phyloP scores from a whole-genome alignment of 2,888 invertebrate species.

The Calameuta idolon region DNA sequence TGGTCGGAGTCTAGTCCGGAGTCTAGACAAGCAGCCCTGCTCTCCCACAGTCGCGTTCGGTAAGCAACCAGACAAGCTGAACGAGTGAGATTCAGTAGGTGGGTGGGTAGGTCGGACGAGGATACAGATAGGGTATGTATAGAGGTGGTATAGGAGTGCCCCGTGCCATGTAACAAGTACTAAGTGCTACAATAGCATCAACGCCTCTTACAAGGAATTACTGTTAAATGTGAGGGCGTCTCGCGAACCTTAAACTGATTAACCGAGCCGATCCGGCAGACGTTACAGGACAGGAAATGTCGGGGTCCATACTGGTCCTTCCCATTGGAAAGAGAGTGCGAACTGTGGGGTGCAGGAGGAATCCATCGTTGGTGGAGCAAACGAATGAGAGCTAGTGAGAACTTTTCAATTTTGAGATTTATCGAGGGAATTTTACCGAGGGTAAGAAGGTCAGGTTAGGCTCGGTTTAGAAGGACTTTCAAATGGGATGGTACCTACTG shows the following conservation, averaged over 20 bases:
- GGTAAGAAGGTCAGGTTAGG: not conserved
- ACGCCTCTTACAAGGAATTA: conserved; percentile 57
- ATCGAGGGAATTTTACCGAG: not conserved
- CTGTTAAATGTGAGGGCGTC: conserved; percentile 46
- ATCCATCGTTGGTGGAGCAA: not conserved
- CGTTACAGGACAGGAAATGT: not conserved
- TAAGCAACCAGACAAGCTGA: conserved; percentile 26
- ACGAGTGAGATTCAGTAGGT: not conserved
- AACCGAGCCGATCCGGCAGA: conserved; percentile 18
- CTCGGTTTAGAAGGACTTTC: not conserved
- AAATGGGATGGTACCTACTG: not conserved
- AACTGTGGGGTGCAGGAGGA: not conserved
- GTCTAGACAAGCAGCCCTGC: conserved; percentile 37
- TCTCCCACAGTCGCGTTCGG: conserved; percentile 42
- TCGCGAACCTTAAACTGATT: conserved; percentile 46
- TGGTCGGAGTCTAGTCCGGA: conserved; percentile 13
- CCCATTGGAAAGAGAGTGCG: not conserved
- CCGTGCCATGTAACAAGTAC: conserved; percentile 17
- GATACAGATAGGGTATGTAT: not conserved
- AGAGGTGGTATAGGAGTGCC: not conserved
- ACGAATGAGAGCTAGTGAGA: not conserved
- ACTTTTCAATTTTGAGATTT: not conserved
- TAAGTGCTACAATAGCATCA: conserved; percentile 52
- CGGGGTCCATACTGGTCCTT: not conserved
- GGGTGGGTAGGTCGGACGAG: not conserved